Evolutionary conservation across 2,888 invertebrate genomes (phyloP).

Genomic region (Drosophila macrospina): DNA sequence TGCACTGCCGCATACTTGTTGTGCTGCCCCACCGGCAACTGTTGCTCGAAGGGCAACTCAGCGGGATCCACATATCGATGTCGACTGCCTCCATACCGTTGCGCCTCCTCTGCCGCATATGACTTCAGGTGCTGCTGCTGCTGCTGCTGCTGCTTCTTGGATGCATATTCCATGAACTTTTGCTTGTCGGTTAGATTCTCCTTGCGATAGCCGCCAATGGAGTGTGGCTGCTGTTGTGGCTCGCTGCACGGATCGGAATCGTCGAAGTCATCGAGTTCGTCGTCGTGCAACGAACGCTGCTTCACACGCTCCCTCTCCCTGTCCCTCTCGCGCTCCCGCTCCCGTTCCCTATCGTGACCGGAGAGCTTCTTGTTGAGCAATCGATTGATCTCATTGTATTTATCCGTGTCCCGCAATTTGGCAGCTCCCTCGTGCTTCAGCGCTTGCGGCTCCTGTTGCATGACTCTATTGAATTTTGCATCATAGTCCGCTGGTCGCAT

Average conservation of each 20-base stretch:
- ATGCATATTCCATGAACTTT: conserved; percentile 84
- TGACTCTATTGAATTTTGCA: conserved; percentile 84
- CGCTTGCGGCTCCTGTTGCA: conserved; percentile 79
- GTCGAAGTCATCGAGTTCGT: conserved; percentile 74
- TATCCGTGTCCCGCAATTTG: conserved; percentile 81
- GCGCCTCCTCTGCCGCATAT: conserved; percentile 79
- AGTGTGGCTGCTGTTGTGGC: conserved; percentile 46
- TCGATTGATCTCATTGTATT: conserved; percentile 83
- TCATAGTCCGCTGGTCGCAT: conserved; percentile 84
- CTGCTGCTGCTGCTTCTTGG: conserved; percentile 72
- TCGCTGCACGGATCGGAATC: conserved; percentile 80
- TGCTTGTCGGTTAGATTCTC: conserved; percentile 85
- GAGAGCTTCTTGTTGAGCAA: conserved; percentile 83
- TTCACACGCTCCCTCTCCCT: conserved; percentile 56
- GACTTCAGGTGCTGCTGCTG: conserved; percentile 63
- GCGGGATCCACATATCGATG: conserved; percentile 84
- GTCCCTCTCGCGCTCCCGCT: conserved; percentile 44
- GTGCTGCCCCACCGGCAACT: conserved; percentile 46
- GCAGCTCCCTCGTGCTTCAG: conserved; percentile 41
- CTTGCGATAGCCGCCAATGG: conserved; percentile 72
- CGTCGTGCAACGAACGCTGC: conserved; percentile 64
- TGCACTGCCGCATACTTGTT: conserved; percentile 79
- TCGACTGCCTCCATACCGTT: conserved; percentile 81
- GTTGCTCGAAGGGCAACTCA: conserved; percentile 81
- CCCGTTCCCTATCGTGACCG: conserved; percentile 52